A percentile compares a stretch with the other conserved stretches of the same genome.
Evolutionary conservation across 2,888 invertebrate genomes (phyloP).

Genomic region (Synanthedon vespiformis): DNA sequence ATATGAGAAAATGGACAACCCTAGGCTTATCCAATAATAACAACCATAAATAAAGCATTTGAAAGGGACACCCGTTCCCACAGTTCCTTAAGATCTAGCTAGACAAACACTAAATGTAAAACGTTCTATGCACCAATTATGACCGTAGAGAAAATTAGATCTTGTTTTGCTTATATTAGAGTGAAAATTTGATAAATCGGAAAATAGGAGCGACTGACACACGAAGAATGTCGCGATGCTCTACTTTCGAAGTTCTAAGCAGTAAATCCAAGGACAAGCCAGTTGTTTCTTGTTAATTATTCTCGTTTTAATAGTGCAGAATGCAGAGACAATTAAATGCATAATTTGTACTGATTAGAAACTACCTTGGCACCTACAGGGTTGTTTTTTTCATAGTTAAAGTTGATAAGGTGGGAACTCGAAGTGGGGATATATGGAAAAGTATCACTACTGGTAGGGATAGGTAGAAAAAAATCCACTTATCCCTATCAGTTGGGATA

Average conservation of each 20-base stretch:
- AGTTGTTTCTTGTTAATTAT: neutral
- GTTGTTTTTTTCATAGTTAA: too few species aligned
- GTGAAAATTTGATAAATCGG: slow-evolving; percentile 7
- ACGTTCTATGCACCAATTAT: slow-evolving; percentile 10
- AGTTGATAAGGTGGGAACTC: too few species aligned
- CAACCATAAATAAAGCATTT: slow-evolving; percentile 37
- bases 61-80: slow-evolving; percentile 61
- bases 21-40: neutral
- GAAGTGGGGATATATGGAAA: too few species aligned
- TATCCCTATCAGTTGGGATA: too few species aligned
- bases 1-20: too few species aligned
- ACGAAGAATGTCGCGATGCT: slow-evolving; percentile 41
- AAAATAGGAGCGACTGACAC: slow-evolving; percentile 20
- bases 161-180: slow-evolving; percentile 4
- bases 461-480: too few species aligned
- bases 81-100: slow-evolving; percentile 39
- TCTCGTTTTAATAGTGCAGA: neutral
- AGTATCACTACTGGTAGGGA: too few species aligned
- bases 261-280: slow-evolving; percentile 27
- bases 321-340: neutral
- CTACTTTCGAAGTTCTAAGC: slow-evolving; percentile 35
- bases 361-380: too few species aligned
- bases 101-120: slow-evolving; percentile 14
- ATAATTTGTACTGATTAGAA: neutral
- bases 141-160: slow-evolving; percentile 5